These are phyloP conservation scores for Heteromurus nitidus DNA, from an alignment of 2,888 invertebrate genomes.

Conservation along the genomic window DNA sequence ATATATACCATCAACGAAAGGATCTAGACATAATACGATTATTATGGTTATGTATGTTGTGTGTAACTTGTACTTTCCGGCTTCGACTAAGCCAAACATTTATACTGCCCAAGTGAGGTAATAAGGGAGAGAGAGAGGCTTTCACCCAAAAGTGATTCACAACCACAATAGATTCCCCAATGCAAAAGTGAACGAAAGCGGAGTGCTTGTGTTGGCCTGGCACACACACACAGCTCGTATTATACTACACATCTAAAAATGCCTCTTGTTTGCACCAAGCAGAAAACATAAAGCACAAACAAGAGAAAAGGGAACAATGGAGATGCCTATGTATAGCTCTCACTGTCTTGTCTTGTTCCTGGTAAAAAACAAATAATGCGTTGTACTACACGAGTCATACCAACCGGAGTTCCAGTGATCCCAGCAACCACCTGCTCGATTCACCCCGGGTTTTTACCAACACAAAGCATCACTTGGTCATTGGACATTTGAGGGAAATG, in stretches of 20 bases:
- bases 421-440: constrained; percentile 60
- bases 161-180: too few species aligned
- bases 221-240: not conserved
- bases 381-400: not conserved
- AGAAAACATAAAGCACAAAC: not conserved
- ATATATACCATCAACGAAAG: too few species aligned
- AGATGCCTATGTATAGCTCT: not conserved
- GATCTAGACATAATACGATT: too few species aligned
- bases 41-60: too few species aligned
- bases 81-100: too few species aligned
- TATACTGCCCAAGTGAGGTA: too few species aligned
- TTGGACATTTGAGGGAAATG: constrained; percentile 32
- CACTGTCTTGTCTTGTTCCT: not conserved
- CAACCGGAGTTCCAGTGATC: not conserved
- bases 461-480: constrained; percentile 19
- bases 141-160: too few species aligned
- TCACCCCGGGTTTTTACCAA: constrained; percentile 46
- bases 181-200: too few species aligned
- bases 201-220: too few species aligned
- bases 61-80: too few species aligned
- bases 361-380: not conserved
- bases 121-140: too few species aligned
- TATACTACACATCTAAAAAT: not conserved
- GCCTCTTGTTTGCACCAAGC: too few species aligned
- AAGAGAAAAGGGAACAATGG: not conserved